Conservation (phyloP, 2,888 invertebrate genomes). For the Bursaphelenchus okinawaensis region DNA sequence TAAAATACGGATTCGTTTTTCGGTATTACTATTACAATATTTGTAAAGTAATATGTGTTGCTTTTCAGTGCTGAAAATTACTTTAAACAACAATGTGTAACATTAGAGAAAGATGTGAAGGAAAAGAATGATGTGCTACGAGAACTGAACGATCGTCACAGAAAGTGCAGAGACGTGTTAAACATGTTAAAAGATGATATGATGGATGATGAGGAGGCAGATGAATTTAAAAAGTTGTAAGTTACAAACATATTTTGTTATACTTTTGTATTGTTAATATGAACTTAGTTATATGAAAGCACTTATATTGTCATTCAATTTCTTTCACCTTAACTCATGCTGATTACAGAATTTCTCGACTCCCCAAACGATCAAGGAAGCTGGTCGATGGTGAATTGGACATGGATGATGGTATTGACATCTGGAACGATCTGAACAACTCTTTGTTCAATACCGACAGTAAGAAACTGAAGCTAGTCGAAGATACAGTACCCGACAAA, state of each 20-base stretch:
- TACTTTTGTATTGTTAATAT: no score
- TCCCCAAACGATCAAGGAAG: neutral
- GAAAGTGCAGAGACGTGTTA: neutral
- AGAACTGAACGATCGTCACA: neutral
- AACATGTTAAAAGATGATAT: neutral
- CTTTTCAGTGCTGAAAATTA: neutral
- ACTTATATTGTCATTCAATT: no score
- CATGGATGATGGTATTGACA: neutral
- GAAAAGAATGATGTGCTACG: neutral
- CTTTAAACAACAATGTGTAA: neutral
- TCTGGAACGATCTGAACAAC: neutral
- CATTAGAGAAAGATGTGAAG: neutral
- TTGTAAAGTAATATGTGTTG: neutral
- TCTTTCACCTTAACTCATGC: no score
- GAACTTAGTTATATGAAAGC: no score
- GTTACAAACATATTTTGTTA: neutral
- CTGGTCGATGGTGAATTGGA: neutral
- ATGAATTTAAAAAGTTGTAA: neutral
- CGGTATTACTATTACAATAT: no score
- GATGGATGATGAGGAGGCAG: neutral
- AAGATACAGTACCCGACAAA: neutral
- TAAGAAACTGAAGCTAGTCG: neutral
- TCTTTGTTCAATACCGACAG: neutral
- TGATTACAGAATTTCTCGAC: neutral
- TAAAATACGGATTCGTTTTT: no score